Evolutionary conservation across 2,113 vertebrate species (phyloP), one percentile per base, ranked within the genome.

Genomic region (Leptocoma aspasia): DNA sequence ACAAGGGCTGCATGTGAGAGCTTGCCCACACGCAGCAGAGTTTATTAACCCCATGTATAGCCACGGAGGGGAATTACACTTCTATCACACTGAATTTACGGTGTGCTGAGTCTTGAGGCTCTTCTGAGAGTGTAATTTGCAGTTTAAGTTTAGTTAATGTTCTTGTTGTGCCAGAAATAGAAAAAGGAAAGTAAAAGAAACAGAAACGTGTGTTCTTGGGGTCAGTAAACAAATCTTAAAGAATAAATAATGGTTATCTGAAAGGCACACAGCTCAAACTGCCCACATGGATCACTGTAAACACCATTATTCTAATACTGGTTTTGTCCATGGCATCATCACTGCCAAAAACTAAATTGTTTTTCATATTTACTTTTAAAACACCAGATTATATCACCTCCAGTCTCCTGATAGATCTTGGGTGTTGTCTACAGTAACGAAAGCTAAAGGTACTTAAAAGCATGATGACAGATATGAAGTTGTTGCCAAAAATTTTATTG

Each of bases 1-100:
- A 78, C 69, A 87, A 65, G 78, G 70, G n/a, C 78, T 92, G 53
- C 16, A 12, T 86, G 66, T 71, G 56, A 86, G 70, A 85, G 45
- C 47, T 95, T 84, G 39, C 61, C 35, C 2, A 10, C 30, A 8
- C 39, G 30, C 39, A 45, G 79, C 30, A 57, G 39, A 44, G 27
- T 88, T 95, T 27, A 3, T 69, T 72, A 23, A 53, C n/a, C n/a
- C n/a, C n/a, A n/a, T 47, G 52, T 35, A 31, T 42, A 85, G 89
- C 79, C 72, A 5, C 0, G 0, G 68, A 84, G 42, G 65, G 42
- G 44, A 87, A 35, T n/a, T n/a, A 54, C 86, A 39, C 9, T n/a
- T 10, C 27, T 65, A 35, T 65, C 71, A 45, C 41, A 57, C 37
- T 95, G n/a, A 49, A 65, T 37, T 90, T 68, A 47, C 89, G 93